These are phyloP conservation scores for Dolomedes plantarius DNA, from an alignment of 2,888 invertebrate species.

Conservation along the genomic window DNA sequence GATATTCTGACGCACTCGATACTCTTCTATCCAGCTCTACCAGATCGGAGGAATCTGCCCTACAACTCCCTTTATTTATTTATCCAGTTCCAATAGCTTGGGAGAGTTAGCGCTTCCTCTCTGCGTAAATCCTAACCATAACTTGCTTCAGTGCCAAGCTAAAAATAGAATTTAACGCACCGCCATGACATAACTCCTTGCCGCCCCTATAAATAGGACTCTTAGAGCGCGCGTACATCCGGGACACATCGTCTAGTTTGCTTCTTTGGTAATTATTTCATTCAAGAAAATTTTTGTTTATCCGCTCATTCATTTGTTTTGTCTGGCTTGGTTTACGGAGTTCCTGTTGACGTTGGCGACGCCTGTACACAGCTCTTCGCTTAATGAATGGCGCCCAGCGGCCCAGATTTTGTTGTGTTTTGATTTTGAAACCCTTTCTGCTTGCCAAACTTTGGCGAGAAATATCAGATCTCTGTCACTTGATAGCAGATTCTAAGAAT, in stretches of 20 bases:
- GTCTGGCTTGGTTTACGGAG: constrained; percentile 13
- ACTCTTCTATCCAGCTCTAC: no score
- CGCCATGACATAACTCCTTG: constrained; percentile 11
- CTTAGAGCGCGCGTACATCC: neutral
- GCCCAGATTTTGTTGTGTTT: no score
- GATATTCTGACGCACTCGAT: no score
- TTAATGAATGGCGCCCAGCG: neutral
- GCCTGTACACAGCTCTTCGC: neutral
- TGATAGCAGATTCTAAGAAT: no score
- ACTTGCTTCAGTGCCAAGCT: neutral
- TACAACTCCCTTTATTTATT: constrained; percentile 9
- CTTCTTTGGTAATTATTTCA: constrained; percentile 34
- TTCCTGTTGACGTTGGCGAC: constrained; percentile 21
- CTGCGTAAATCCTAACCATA: constrained; percentile 2
- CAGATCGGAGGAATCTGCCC: no score
- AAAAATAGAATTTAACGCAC: constrained; percentile 13
- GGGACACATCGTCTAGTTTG: neutral
- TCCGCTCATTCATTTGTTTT: constrained; percentile 27
- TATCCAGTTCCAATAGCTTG: no score
- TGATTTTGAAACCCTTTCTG: no score
- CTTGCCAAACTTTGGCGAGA: no score
- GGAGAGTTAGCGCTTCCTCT: no score
- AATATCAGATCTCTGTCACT: no score
- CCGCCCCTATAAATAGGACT: constrained; percentile 3
- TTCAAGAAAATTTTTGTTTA: constrained; percentile 40